phyloP scores from a whole-genome alignment of 2,113 vertebrate genomes.

The Sminthopsis crassicaudata region DNA sequence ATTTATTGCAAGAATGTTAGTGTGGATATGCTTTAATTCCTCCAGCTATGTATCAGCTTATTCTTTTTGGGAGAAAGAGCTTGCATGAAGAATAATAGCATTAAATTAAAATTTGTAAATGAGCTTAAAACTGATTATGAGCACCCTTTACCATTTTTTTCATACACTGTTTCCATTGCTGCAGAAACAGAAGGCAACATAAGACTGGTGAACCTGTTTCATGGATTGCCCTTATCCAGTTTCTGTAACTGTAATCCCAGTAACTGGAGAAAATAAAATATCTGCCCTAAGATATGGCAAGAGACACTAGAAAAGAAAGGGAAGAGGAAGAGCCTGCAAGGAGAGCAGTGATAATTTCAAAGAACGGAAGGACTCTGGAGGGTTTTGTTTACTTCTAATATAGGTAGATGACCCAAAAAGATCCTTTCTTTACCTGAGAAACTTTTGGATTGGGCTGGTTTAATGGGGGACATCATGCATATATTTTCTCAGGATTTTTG shows the following conservation, averaged over 20 bases:
- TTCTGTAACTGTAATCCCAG: not conserved
- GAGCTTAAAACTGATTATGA: not conserved
- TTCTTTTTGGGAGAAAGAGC: not conserved
- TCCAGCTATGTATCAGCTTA: not conserved
- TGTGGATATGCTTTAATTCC: not conserved
- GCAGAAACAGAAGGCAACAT: not conserved
- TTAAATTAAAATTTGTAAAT: not conserved
- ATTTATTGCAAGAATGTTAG: not conserved
- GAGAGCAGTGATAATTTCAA: not conserved
- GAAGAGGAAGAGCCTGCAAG: not conserved
- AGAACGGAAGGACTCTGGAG: not conserved
- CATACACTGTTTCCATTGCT: not conserved
- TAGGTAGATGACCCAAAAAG: not conserved
- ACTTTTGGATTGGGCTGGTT: not conserved
- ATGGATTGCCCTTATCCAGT: not conserved
- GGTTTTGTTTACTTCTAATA: not conserved
- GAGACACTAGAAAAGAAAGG: not conserved
- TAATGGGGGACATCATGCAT: not conserved
- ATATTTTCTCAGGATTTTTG: not conserved
- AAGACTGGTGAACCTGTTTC: not conserved
- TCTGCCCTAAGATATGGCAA: not conserved
- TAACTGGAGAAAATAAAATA: not conserved
- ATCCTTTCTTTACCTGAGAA: not conserved
- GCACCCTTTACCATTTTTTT: not conserved
- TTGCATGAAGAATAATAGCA: not conserved